A percentile compares a stretch with the other conserved stretches of the same genome.
phyloP scores from a whole-genome alignment of 2,797 vertebrate species.

The Cuniculus paca region DNA sequence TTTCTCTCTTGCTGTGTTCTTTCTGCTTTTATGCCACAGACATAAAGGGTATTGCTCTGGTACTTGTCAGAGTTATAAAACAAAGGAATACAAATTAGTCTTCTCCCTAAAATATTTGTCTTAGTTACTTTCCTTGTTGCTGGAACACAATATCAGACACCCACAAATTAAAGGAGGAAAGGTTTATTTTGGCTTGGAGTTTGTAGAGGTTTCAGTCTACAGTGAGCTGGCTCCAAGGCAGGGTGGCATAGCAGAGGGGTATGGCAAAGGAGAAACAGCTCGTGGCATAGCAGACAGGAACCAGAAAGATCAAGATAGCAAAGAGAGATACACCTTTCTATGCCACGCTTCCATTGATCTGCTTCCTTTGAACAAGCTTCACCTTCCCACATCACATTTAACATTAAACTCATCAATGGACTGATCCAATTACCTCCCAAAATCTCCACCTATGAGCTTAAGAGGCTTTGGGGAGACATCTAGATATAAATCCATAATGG shows the following conservation, averaged over 20 bases:
- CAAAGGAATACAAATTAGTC: constrained; percentile 11
- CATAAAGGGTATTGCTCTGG: neutral
- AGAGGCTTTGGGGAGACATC: neutral
- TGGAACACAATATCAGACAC: neutral
- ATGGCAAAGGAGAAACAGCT: neutral
- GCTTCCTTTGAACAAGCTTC: neutral
- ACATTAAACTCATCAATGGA: neutral
- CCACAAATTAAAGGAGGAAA: neutral
- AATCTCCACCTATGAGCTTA: neutral
- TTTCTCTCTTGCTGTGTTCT: neutral
- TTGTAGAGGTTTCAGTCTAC: neutral
- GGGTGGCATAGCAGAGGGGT: neutral
- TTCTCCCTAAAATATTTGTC: neutral
- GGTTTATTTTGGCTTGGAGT: neutral
- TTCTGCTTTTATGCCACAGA: neutral
- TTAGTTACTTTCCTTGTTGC: neutral
- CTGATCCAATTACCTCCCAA: neutral
- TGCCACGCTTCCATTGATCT: neutral
- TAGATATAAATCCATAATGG: neutral
- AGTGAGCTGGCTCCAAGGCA: neutral
- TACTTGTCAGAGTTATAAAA: neutral
- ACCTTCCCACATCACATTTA: neutral
- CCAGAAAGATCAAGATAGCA: neutral
- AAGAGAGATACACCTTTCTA: neutral
- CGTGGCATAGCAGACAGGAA: neutral